Conservation (phyloP, 1,140 invertebrate species). For the Drosophila dunni region DNA sequence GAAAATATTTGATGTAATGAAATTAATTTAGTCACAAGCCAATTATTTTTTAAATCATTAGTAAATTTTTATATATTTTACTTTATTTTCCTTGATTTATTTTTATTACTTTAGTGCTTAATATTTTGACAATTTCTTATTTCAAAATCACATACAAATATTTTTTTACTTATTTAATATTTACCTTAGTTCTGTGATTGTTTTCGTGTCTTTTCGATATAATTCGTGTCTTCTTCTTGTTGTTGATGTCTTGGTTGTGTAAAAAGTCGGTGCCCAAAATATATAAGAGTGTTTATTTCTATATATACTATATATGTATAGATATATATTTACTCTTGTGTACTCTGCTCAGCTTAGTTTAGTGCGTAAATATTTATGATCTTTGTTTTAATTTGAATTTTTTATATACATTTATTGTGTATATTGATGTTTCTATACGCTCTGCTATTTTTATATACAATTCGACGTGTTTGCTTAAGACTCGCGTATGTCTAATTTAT, state of each 20-base stretch:
- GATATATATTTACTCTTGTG: constrained; percentile 51
- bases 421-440: constrained; percentile 34
- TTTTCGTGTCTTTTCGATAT: constrained; percentile 76
- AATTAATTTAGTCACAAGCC: no score
- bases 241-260: constrained; percentile 51
- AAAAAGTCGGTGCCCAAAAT: constrained; percentile 80
- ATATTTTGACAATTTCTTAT: neutral
- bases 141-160: neutral
- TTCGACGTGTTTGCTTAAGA: constrained; percentile 33
- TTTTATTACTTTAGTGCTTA: no score
- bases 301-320: constrained; percentile 45
- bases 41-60: no score
- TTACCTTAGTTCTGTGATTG: constrained; percentile 82
- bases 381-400: constrained; percentile 34
- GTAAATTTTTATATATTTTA: no score
- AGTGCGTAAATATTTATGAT: constrained; percentile 59
- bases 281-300: constrained; percentile 60
- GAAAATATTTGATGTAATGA: neutral
- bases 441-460: constrained; percentile 54
- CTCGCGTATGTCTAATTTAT: constrained; percentile 40
- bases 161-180: neutral
- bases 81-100: no score
- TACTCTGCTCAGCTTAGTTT: constrained; percentile 59
- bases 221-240: constrained; percentile 58
- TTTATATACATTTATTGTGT: constrained; percentile 7